Evolutionary conservation across 2,888 invertebrate genomes (phyloP).

Genomic region (Eulithis testata): DNA sequence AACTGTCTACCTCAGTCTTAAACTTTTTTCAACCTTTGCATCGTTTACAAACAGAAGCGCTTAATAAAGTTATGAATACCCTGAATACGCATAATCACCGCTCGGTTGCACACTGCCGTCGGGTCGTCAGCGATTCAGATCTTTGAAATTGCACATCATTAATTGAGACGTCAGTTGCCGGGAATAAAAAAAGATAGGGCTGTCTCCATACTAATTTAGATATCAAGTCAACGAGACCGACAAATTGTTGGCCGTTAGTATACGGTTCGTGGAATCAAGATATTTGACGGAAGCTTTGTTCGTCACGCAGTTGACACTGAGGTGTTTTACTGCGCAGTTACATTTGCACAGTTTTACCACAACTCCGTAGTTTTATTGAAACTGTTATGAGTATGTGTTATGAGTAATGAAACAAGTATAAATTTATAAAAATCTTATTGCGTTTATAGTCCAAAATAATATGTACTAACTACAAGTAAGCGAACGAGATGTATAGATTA

Average conservation of each 20-base stretch:
- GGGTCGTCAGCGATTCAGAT: conserved; percentile 62
- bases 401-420: too few relatives aligned
- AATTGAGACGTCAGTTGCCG: conserved; percentile 74
- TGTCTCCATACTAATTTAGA: conserved; percentile 81
- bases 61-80: conserved; percentile 41
- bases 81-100: conserved; percentile 39
- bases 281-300: conserved; percentile 39
- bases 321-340: conserved; percentile 10
- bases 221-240: conserved; percentile 77
- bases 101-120: conserved; percentile 41
- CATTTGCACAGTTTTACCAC: background rate
- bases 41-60: conserved; percentile 12
- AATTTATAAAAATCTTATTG: too few relatives aligned
- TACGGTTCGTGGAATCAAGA: conserved; percentile 70
- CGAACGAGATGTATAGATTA: too few relatives aligned
- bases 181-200: conserved; percentile 60
- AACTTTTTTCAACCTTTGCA: background rate
- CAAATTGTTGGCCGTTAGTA: conserved; percentile 75
- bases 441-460: too few relatives aligned
- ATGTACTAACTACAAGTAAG: too few relatives aligned
- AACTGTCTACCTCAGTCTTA: too few relatives aligned
- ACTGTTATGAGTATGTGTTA: too few relatives aligned
- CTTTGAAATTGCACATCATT: conserved; percentile 77
- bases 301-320: conserved; percentile 28
- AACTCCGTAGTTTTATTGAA: too few relatives aligned